Evolutionary conservation across 2,888 invertebrate genomes (phyloP).

Genomic region (Keiferia lycopersicella): DNA sequence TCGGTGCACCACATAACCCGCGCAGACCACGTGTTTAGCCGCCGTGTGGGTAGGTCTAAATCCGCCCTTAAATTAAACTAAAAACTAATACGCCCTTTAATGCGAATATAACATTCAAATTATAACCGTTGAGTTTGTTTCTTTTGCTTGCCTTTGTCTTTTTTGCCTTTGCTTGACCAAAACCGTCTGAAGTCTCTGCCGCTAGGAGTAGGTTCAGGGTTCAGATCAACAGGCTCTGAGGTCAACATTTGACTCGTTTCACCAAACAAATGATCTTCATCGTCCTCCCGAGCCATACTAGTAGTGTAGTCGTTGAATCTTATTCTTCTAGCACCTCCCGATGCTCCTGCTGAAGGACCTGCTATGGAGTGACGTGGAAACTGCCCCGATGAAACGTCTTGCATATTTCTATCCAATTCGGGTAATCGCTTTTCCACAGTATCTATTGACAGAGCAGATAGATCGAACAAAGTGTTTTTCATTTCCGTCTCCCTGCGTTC

Average conservation of each 20-base stretch:
- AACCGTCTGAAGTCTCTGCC: constrained; percentile 54
- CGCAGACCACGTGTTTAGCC: too few relatives aligned
- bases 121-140: not conserved
- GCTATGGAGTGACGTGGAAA: not conserved
- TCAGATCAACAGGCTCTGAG: constrained; percentile 38
- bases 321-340: not conserved
- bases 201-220: constrained; percentile 34
- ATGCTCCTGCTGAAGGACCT: not conserved
- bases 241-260: constrained; percentile 32
- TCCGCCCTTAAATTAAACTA: too few relatives aligned
- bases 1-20: too few relatives aligned
- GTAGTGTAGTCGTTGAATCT: constrained; percentile 54
- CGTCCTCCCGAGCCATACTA: constrained; percentile 42
- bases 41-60: too few relatives aligned
- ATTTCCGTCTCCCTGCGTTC: not conserved
- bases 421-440: not conserved
- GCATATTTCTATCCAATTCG: not conserved
- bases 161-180: constrained; percentile 45
- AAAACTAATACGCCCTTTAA: too few relatives aligned
- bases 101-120: too few relatives aligned
- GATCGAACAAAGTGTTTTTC: not conserved
- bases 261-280: constrained; percentile 31
- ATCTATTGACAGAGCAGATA: not conserved
- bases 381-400: not conserved
- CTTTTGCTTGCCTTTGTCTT: not conserved